phyloP scores from a whole-genome alignment of 2,888 invertebrate genomes.

The Eilema griseolum region DNA sequence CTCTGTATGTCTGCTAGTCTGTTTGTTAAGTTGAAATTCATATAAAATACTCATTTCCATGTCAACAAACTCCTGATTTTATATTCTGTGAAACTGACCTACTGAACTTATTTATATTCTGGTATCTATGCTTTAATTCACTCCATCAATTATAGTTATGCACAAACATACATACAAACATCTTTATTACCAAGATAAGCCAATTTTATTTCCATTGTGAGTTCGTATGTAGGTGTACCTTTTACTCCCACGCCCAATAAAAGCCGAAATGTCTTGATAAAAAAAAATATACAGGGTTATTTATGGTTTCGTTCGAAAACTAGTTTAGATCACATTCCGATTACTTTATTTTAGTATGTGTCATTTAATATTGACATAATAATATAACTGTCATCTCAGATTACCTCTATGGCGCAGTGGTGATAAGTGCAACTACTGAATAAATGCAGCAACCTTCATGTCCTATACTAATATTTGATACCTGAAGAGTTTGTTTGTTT shows the following conservation, averaged over 20 bases:
- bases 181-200: constrained; percentile 54
- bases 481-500: no score
- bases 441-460: no score
- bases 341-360: constrained; percentile 1
- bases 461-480: no score
- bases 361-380: constrained; percentile 5
- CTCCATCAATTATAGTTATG: constrained; percentile 33
- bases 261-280: constrained; percentile 59
- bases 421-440: background rate
- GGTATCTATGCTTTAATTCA: constrained; percentile 17
- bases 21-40: no score
- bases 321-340: background rate
- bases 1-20: no score
- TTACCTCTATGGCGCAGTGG: background rate
- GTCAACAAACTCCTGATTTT: no score
- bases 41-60: no score
- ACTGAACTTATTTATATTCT: background rate
- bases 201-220: constrained; percentile 47
- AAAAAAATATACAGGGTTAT: constrained; percentile 45
- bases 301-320: constrained; percentile 25
- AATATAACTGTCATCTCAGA: constrained; percentile 4
- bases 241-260: constrained; percentile 53
- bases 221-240: constrained; percentile 37
- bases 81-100: background rate
- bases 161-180: constrained; percentile 29